Conservation (phyloP, 2,113 vertebrate genomes). For the Mirza zaza region DNA sequence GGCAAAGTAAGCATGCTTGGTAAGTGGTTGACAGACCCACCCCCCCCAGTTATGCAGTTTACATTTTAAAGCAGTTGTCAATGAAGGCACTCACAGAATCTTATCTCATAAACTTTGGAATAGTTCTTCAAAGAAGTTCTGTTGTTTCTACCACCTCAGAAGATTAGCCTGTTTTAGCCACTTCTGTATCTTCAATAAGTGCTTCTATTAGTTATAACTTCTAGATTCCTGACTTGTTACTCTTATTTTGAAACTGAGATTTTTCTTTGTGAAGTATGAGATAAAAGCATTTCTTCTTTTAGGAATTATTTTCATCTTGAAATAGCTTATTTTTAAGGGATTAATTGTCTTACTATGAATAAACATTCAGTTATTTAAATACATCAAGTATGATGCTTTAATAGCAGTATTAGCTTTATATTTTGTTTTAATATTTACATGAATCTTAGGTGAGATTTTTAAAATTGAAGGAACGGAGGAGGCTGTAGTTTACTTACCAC, state of each 20-base stretch:
- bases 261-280: neutral
- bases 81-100: neutral
- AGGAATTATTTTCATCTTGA: neutral
- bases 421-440: slow-evolving; percentile 35
- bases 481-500: slow-evolving; percentile 1
- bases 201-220: neutral
- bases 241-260: neutral
- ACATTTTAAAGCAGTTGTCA: slow-evolving; percentile 9
- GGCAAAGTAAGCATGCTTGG: neutral
- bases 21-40: neutral
- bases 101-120: neutral
- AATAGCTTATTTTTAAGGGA: slow-evolving; percentile 30
- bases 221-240: neutral
- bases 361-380: slow-evolving; percentile 28
- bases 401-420: slow-evolving; percentile 1
- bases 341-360: slow-evolving; percentile 41
- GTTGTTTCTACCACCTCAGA: slow-evolving; percentile 10
- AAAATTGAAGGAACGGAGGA: neutral
- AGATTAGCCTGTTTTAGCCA: neutral
- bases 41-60: neutral
- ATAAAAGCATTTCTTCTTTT: slow-evolving; percentile 31
- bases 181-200: neutral
- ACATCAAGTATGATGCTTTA: neutral
- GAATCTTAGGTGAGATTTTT: neutral
- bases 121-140: neutral